Conservation (phyloP, 2,888 invertebrate species). For the Polymixis flavicincta region DNA sequence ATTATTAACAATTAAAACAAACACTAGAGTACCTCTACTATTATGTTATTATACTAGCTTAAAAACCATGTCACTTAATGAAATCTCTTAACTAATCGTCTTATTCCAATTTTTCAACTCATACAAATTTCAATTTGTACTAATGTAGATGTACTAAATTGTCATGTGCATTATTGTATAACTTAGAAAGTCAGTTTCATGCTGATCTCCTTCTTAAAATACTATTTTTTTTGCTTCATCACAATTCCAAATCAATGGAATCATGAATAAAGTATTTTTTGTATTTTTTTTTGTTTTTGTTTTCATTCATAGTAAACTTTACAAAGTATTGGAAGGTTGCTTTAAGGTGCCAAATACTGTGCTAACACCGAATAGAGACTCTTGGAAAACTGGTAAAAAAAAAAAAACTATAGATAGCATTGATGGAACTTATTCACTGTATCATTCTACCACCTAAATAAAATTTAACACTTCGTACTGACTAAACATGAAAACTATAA, state of each 20-base stretch:
- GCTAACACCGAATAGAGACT: constrained; percentile 24
- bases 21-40: constrained; percentile 63
- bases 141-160: constrained; percentile 77
- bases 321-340: neutral
- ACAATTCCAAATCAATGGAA: constrained; percentile 39
- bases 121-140: constrained; percentile 75
- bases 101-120: constrained; percentile 58
- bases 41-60: constrained; percentile 64
- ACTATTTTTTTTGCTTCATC: constrained; percentile 33
- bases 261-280: constrained; percentile 9
- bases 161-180: constrained; percentile 53
- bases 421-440: constrained; percentile 49
- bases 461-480: constrained; percentile 53
- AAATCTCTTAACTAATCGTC: constrained; percentile 62
- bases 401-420: constrained; percentile 34
- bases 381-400: constrained; percentile 12
- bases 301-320: neutral
- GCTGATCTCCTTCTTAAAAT: constrained; percentile 27
- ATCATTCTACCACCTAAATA: constrained; percentile 51
- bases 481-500: constrained; percentile 60
- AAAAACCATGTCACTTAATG: constrained; percentile 61
- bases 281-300: constrained; percentile 9
- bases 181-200: constrained; percentile 37
- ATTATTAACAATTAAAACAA: constrained; percentile 64
- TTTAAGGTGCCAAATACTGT: neutral